A percentile compares a stretch with the other conserved stretches of the same genome.
Evolutionary conservation across 2,888 invertebrate species (phyloP).

Genomic region (Rhamphomyia laevipes): DNA sequence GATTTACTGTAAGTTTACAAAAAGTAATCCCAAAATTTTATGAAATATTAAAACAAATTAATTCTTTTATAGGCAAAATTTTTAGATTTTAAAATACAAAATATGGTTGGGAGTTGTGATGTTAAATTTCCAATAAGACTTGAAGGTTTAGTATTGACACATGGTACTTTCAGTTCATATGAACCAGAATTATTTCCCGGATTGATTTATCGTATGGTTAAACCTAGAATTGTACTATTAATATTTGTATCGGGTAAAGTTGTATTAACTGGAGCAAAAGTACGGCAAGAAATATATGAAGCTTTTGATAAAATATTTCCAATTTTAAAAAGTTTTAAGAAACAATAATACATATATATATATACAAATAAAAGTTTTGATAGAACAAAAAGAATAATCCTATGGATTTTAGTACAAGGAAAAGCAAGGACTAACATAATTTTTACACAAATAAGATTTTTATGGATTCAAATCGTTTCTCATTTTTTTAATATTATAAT

Average conservation of each 20-base stretch:
- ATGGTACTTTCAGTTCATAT: slow-evolving; percentile 72
- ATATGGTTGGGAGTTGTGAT: slow-evolving; percentile 70
- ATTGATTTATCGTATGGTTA: slow-evolving; percentile 95
- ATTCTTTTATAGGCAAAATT: slow-evolving; percentile 64
- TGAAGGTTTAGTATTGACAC: slow-evolving; percentile 61
- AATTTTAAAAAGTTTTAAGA: slow-evolving; percentile 89
- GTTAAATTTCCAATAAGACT: slow-evolving; percentile 63
- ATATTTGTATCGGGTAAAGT: slow-evolving; percentile 99
- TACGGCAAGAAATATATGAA: slow-evolving; percentile 80
- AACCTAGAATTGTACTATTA: slow-evolving; percentile 89
- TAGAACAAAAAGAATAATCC: background rate
- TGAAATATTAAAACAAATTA: too few species aligned
- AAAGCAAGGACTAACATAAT: too few species aligned
- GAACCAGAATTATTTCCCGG: slow-evolving; percentile 99
- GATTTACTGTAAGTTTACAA: slow-evolving; percentile 49
- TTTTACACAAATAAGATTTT: too few species aligned
- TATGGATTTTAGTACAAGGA: too few species aligned
- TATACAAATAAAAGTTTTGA: background rate
- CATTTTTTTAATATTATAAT: too few species aligned
- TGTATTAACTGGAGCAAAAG: slow-evolving; percentile 94
- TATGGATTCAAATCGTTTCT: too few species aligned
- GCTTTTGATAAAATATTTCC: slow-evolving; percentile 96
- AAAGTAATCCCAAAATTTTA: too few species aligned
- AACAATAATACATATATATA: slow-evolving; percentile 43
- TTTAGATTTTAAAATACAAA: slow-evolving; percentile 70